These are phyloP conservation scores for Drosophila nr. perissopoda DNA, from an alignment of 2,888 invertebrate genomes.

Conservation along the genomic window DNA sequence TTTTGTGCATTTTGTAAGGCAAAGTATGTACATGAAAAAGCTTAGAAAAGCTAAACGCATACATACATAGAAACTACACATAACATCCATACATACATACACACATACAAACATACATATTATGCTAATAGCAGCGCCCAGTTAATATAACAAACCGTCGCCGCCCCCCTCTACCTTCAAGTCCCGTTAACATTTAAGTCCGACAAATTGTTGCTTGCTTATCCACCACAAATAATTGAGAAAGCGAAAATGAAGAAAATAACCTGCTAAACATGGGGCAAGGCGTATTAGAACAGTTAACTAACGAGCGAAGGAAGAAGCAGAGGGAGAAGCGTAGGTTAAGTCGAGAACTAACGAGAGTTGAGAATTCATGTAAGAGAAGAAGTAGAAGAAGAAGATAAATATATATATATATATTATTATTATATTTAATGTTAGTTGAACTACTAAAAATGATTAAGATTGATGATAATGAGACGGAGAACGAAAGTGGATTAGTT, in stretches of 20 bases:
- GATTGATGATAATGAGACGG: slow-evolving; percentile 40
- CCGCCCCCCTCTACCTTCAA: slow-evolving; percentile 31
- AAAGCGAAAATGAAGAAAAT: neutral
- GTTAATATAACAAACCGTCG: slow-evolving; percentile 35
- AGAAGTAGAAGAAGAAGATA: slow-evolving; percentile 30
- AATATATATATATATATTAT: slow-evolving; percentile 43
- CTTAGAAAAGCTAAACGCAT: slow-evolving; percentile 23
- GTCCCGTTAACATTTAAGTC: slow-evolving; percentile 48
- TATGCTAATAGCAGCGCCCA: slow-evolving; percentile 62
- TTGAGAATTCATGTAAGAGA: slow-evolving; percentile 17
- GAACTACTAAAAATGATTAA: slow-evolving; percentile 71
- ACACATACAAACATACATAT: slow-evolving; percentile 38
- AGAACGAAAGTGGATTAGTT: slow-evolving; percentile 58
- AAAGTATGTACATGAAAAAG: slow-evolving; percentile 48
- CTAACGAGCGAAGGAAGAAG: slow-evolving; percentile 25
- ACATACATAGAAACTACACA: slow-evolving; percentile 28
- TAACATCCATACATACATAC: slow-evolving; percentile 25
- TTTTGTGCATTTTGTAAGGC: slow-evolving; percentile 74
- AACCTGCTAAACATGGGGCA: slow-evolving; percentile 18
- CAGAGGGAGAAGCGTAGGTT: slow-evolving; percentile 34
- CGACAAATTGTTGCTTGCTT: slow-evolving; percentile 52
- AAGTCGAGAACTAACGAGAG: slow-evolving; percentile 46
- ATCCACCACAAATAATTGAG: slow-evolving; percentile 10
- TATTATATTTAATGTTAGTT: slow-evolving; percentile 78
- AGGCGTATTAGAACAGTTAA: slow-evolving; percentile 48